Conservation (phyloP, 1,140 invertebrate species). For the Penaeus chinensis region DNA sequence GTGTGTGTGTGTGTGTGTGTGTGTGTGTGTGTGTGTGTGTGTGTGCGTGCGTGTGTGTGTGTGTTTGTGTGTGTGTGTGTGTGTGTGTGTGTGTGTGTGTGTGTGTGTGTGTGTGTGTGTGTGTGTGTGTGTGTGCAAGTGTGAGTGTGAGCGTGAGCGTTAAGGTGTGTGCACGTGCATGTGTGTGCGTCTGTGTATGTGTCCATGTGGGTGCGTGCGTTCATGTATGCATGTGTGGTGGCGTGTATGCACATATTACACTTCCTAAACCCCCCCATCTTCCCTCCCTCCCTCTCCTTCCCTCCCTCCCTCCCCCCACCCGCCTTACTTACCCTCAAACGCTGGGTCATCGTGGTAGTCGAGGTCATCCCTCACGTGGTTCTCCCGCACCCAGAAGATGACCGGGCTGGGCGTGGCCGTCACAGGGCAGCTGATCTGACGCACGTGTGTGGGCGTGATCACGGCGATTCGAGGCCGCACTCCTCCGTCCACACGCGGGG, state of each 20-base stretch:
- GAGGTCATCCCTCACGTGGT: constrained; percentile 22
- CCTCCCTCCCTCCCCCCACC: not conserved
- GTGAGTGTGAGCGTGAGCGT: not conserved
- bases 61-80: too few relatives aligned
- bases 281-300: not conserved
- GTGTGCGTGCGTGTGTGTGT: not conserved
- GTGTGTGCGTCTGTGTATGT: not conserved
- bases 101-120: not conserved
- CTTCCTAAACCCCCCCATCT: not conserved
- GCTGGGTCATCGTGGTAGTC: not conserved
- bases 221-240: too few relatives aligned
- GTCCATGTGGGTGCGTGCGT: not conserved
- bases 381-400: constrained; percentile 52
- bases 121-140: too few relatives aligned
- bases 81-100: not conserved
- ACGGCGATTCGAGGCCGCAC: constrained; percentile 19
- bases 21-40: not conserved
- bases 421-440: constrained; percentile 48
- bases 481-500: constrained; percentile 41
- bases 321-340: not conserved
- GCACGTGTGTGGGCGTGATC: constrained; percentile 46
- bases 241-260: too few relatives aligned
- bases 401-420: constrained; percentile 49
- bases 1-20: not conserved
- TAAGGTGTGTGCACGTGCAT: not conserved